These are phyloP conservation scores for Neotragus moschatus DNA, from an alignment of 2,113 vertebrate species.

Conservation along the genomic window DNA sequence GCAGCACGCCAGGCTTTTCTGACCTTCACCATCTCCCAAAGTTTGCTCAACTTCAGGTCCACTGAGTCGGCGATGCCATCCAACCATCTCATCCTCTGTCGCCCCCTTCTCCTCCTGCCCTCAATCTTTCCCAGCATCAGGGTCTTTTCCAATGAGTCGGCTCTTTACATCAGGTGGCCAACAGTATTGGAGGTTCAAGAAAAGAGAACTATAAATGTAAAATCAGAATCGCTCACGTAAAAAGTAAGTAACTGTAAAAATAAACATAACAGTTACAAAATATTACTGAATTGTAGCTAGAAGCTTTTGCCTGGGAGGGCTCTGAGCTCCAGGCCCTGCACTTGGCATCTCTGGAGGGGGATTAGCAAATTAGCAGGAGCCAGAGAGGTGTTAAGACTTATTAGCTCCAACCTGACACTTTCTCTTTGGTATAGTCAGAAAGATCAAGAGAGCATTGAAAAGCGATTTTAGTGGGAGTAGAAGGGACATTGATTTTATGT, in stretches of 20 bases:
- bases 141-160: background rate
- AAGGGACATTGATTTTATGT: background rate
- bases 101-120: background rate
- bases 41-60: background rate
- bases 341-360: background rate
- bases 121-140: background rate
- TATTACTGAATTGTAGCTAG: background rate
- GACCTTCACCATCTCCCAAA: background rate
- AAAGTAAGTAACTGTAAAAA: background rate
- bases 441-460: background rate
- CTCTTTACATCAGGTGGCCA: background rate
- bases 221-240: background rate
- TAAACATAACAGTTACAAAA: background rate
- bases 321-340: background rate
- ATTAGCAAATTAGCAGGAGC: background rate
- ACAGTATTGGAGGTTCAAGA: background rate
- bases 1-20: background rate
- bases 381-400: background rate
- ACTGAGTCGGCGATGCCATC: background rate
- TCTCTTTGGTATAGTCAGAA: background rate
- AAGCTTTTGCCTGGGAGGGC: background rate
- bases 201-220: background rate
- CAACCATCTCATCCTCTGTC: background rate
- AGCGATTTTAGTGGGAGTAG: background rate
- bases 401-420: background rate